Percentiles rank a stretch among this genome's conserved stretches.
phyloP scores from a whole-genome alignment of 2,888 invertebrate species.

The Dromius quadrimaculatus region DNA sequence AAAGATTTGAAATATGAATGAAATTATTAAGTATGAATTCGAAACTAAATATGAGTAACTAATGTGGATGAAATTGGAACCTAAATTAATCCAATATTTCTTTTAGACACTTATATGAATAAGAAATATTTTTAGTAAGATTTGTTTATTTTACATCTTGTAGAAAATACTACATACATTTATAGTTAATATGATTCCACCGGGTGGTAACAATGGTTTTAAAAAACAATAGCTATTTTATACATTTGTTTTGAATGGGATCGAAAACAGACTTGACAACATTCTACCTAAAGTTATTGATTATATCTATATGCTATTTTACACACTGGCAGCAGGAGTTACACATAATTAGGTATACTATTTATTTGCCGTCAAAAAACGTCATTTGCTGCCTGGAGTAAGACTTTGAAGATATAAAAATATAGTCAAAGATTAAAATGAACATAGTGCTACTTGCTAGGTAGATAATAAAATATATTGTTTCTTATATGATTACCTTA shows the following conservation, averaged over 20 bases:
- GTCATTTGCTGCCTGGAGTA: slow-evolving; percentile 11
- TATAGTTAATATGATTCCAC: slow-evolving; percentile 24
- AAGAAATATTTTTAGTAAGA: too few relatives aligned
- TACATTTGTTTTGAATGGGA: not conserved
- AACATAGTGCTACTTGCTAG: not conserved
- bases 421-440: slow-evolving; percentile 17
- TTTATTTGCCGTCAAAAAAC: not conserved
- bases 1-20: too few relatives aligned
- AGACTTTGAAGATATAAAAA: slow-evolving; percentile 27
- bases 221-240: slow-evolving; percentile 26
- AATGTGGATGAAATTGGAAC: too few relatives aligned
- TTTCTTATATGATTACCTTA: slow-evolving; percentile 11
- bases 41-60: too few relatives aligned
- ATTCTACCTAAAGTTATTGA: slow-evolving; percentile 11
- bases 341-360: slow-evolving; percentile 13
- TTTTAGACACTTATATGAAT: too few relatives aligned
- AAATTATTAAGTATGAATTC: too few relatives aligned
- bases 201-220: slow-evolving; percentile 29
- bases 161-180: slow-evolving; percentile 49
- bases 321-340: slow-evolving; percentile 10
- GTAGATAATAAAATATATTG: slow-evolving; percentile 23
- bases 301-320: slow-evolving; percentile 11
- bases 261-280: slow-evolving; percentile 17
- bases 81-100: too few relatives aligned
- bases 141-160: slow-evolving; percentile 47